These are phyloP conservation scores for Macquaria australasica DNA, from an alignment of 2,113 vertebrate genomes.

Conservation along the genomic window DNA sequence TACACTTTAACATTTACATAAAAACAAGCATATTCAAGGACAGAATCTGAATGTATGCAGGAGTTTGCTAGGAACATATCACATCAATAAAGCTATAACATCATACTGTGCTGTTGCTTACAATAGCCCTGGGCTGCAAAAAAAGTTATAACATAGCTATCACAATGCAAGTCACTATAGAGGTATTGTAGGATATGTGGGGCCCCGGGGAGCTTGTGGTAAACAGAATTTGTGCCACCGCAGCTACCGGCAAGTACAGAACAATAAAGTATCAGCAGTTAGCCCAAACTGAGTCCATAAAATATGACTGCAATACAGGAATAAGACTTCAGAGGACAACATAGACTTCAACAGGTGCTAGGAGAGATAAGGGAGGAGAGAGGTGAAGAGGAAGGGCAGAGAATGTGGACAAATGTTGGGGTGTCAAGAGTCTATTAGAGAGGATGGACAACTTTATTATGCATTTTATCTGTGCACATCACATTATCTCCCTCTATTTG, in stretches of 20 bases:
- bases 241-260: slow-evolving; percentile 47
- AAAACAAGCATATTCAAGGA: not conserved
- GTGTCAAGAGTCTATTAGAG: not conserved
- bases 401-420: not conserved
- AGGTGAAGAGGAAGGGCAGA: slow-evolving; percentile 8
- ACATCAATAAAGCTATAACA: slow-evolving; percentile 4
- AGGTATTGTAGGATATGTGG: slow-evolving; percentile 3
- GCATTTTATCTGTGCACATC: not conserved
- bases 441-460: slow-evolving; percentile 7
- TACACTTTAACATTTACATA: not conserved
- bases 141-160: slow-evolving; percentile 24
- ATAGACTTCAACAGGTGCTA: slow-evolving; percentile 24
- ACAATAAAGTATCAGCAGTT: slow-evolving; percentile 61
- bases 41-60: not conserved
- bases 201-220: not conserved
- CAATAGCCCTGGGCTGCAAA: slow-evolving; percentile 6
- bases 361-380: slow-evolving; percentile 32
- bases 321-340: slow-evolving; percentile 17
- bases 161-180: slow-evolving; percentile 19
- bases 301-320: slow-evolving; percentile 30
- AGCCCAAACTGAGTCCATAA: slow-evolving; percentile 41
- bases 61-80: not conserved
- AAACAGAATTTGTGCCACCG: slow-evolving; percentile 52
- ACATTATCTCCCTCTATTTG: not conserved
- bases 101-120: slow-evolving; percentile 1